Conservation (phyloP, 2,113 vertebrate species). For the Hydropotes inermis region DNA sequence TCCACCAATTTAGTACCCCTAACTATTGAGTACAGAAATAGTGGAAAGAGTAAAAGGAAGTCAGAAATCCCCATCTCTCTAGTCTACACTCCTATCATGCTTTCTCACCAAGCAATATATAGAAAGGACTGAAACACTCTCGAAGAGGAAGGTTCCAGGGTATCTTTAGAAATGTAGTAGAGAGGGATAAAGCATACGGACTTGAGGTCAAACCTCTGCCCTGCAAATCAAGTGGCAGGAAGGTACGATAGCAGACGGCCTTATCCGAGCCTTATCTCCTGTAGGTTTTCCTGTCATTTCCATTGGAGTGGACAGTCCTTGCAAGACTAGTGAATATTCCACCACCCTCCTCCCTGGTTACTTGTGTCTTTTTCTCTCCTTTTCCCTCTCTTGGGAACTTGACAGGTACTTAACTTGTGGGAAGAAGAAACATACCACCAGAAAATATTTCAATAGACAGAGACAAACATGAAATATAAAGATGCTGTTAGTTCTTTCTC, state of each 20-base stretch:
- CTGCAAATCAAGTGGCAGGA: background rate
- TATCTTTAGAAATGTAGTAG: background rate
- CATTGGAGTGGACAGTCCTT: background rate
- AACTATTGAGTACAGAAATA: background rate
- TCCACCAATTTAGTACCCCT: background rate
- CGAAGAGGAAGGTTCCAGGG: background rate
- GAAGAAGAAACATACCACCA: background rate
- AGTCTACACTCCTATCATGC: too few species aligned
- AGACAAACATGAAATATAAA: background rate
- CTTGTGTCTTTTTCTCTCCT: background rate
- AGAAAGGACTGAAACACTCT: background rate
- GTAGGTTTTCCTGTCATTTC: background rate
- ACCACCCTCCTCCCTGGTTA: rapidly evolving
- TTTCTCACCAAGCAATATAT: background rate
- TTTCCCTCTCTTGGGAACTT: background rate
- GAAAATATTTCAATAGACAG: background rate
- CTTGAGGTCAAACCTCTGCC: background rate
- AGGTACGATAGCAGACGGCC: background rate
- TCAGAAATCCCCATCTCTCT: background rate
- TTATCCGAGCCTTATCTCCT: background rate
- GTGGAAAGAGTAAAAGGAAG: background rate
- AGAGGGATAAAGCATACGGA: background rate
- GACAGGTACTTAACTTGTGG: background rate
- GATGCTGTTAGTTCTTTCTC: background rate
- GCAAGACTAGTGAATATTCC: background rate